Base-by-base conservation (phyloP, 1,140 invertebrate genomes). In the Hormaphis cornu region DNA sequence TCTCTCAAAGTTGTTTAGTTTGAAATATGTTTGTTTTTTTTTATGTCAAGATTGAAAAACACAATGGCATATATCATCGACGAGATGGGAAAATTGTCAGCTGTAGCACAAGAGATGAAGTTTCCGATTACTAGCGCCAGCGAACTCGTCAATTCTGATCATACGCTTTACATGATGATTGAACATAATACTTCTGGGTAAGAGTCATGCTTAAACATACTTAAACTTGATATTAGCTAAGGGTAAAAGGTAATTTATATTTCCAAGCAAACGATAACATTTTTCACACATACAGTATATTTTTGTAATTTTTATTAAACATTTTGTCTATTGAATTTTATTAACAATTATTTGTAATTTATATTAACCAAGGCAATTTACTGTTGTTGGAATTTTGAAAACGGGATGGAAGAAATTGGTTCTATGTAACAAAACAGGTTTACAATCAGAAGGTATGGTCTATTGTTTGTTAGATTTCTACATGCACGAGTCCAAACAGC, bases 401-500 rank as follows among this genome's bases (percentile, higher is more conserved):
- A 85, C 91, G 10, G 90, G 91, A 50, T 82, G 82, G 48, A 94
- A 94, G 78, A 86, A 88, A 75, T 79, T 95, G 14, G 94, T 90
- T 77, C 81, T 95, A 33, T 89, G 89, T 76, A 89, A 94, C 77
- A 80, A 83, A 73, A 76, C 81, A 61, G 85, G 85, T 10, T 79
- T 82, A 48, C 83, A 87, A 73, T 85, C 85, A 76, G 87, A 92
- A 75, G 81, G 87, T 18, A 82, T 85, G 69, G 86, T 90, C 2
- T 79, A 89, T 9, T 93, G 90, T 75, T 82, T 95, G 52, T 79
- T 95, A 54, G 92, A 95, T 75, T 94, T 95, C 79, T 95, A 90
- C 76, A 82, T 95, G 28, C 87, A 91, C 72, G 88, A 88, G 75
- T 84, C 85, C 0, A 81, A 82, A 33, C 92, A 95, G 77, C 82